Conservation (phyloP, 2,113 vertebrate genomes). For the Xenotilapia flavipinnis region DNA sequence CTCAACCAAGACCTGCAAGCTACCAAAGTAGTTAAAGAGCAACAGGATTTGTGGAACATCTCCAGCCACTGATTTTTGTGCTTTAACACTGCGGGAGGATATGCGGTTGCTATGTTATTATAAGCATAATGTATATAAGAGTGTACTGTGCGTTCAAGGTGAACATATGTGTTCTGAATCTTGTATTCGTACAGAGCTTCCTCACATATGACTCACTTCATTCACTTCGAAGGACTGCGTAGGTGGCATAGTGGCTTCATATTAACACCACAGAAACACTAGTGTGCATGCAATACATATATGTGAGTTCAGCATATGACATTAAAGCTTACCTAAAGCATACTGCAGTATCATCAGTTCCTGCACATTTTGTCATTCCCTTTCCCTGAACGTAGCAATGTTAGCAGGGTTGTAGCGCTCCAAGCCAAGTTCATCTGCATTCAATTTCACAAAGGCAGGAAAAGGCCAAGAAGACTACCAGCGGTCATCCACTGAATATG, state of each 20-base stretch:
- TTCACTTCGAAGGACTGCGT: conserved; percentile 38
- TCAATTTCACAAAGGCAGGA: not conserved
- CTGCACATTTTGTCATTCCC: not conserved
- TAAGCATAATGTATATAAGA: not conserved
- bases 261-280: conserved; percentile 20
- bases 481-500: not conserved
- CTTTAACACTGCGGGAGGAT: not conserved
- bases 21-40: conserved; percentile 17
- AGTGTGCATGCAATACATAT: conserved; percentile 22
- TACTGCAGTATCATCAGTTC: not conserved
- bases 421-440: not conserved
- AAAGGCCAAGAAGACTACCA: not conserved
- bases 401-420: not conserved
- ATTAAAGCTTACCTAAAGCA: not conserved
- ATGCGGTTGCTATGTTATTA: not conserved
- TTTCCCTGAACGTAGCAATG: not conserved
- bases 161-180: conserved; percentile 15
- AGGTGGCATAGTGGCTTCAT: conserved; percentile 20
- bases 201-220: conserved; percentile 42
- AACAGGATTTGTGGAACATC: conserved; percentile 27
- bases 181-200: not conserved
- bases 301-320: conserved; percentile 31
- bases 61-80: not conserved
- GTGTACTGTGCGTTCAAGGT: not conserved
- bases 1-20: conserved; percentile 39